phyloP scores from a whole-genome alignment of 2,797 vertebrate species.

The Apogon talboti region DNA sequence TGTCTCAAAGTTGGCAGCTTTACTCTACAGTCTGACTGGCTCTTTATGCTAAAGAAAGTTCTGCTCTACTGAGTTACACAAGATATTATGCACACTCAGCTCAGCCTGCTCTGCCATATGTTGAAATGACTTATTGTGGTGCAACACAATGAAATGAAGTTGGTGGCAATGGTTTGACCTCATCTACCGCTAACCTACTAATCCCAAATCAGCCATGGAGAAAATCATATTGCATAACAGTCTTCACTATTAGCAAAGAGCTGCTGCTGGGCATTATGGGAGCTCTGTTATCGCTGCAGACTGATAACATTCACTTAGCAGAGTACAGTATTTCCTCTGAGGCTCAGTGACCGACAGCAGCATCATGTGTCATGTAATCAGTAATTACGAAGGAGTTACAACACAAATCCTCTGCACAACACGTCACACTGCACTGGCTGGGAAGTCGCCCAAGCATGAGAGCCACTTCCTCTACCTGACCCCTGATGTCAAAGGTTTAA shows the following conservation, averaged over 20 bases:
- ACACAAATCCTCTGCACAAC: conserved; percentile 14
- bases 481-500: too few species aligned
- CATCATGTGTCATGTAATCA: conserved; percentile 5
- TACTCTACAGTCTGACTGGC: too few species aligned
- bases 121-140: conserved; percentile 20
- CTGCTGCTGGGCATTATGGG: conserved; percentile 13
- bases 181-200: conserved; percentile 48
- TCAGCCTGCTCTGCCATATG: conserved; percentile 8
- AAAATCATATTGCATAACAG: conserved; percentile 58
- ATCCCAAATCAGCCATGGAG: conserved; percentile 42
- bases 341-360: conserved; percentile 12
- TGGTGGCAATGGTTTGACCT: conserved; percentile 23
- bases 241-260: conserved; percentile 37
- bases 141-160: conserved; percentile 33
- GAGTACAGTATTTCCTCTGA: background rate
- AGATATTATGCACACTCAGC: background rate
- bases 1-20: too few species aligned
- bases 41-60: background rate
- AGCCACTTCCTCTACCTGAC: background rate
- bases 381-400: conserved; percentile 17
- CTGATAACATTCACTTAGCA: conserved; percentile 6
- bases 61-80: conserved; percentile 6
- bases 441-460: background rate
- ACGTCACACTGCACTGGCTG: background rate
- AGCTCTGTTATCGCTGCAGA: conserved; percentile 12